Percentiles rank a stretch among this genome's conserved stretches.
Evolutionary conservation across 1,140 invertebrate genomes (phyloP).

Genomic region (Diuraphis noxia): DNA sequence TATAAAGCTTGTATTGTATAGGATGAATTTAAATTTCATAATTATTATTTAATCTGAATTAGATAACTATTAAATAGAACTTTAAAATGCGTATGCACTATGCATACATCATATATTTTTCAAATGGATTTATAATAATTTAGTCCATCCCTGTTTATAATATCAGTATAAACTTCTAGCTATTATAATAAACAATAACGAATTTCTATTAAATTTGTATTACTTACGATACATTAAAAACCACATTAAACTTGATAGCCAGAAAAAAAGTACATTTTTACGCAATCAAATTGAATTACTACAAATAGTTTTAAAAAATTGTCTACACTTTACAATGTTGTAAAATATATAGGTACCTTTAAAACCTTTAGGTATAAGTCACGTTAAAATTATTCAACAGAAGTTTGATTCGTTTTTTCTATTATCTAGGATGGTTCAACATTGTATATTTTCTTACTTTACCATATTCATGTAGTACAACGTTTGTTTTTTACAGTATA

Average conservation of each 20-base stretch:
- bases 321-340: not conserved
- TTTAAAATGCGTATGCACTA: not conserved
- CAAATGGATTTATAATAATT: not conserved
- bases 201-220: not conserved
- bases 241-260: not conserved
- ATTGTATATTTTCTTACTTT: not conserved
- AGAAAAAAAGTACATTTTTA: not conserved
- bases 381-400: not conserved
- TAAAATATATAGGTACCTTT: not conserved
- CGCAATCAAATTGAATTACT: not conserved
- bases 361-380: not conserved
- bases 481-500: not conserved
- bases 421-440: not conserved
- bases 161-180: not conserved
- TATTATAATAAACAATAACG: not conserved
- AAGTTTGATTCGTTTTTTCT: not conserved
- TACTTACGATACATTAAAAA: not conserved
- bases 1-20: not conserved
- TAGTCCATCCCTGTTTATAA: not conserved
- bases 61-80: not conserved
- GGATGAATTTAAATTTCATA: not conserved
- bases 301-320: not conserved
- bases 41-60: not conserved
- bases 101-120: not conserved
- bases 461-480: not conserved